phyloP scores from a whole-genome alignment of 2,113 vertebrate genomes.

The Ochotona curzoniae region DNA sequence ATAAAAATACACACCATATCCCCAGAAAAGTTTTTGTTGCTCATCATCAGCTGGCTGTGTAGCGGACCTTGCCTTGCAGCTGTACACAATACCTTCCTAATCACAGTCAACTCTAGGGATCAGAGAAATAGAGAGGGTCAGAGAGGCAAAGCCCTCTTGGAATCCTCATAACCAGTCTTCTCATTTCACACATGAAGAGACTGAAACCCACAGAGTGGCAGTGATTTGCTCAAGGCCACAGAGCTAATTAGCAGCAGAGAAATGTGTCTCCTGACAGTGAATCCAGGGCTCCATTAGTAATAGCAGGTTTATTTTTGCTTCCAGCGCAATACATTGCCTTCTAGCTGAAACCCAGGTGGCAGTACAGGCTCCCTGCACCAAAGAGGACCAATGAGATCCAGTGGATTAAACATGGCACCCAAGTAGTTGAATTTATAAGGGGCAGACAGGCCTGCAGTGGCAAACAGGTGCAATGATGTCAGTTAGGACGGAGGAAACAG shows the following conservation, averaged over 20 bases:
- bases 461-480: neutral
- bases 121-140: neutral
- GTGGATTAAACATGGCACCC: neutral
- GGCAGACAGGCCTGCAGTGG: neutral
- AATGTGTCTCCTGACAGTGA: neutral
- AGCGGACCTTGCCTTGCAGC: constrained; percentile 45
- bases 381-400: neutral
- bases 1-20: neutral
- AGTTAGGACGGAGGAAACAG: neutral
- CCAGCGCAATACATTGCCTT: neutral
- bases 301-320: neutral
- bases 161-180: neutral
- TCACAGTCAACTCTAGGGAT: neutral
- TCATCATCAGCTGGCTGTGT: constrained; percentile 50
- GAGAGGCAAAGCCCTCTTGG: neutral
- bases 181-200: neutral
- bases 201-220: neutral
- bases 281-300: neutral
- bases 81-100: neutral
- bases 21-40: constrained; percentile 56
- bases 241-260: constrained; percentile 44
- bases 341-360: neutral
- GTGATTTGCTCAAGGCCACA: constrained; percentile 15
- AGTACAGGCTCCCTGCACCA: neutral
- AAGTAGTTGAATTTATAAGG: constrained; percentile 25